Conservation (phyloP, 2,113 vertebrate genomes). For the Odontesthes bonariensis region DNA sequence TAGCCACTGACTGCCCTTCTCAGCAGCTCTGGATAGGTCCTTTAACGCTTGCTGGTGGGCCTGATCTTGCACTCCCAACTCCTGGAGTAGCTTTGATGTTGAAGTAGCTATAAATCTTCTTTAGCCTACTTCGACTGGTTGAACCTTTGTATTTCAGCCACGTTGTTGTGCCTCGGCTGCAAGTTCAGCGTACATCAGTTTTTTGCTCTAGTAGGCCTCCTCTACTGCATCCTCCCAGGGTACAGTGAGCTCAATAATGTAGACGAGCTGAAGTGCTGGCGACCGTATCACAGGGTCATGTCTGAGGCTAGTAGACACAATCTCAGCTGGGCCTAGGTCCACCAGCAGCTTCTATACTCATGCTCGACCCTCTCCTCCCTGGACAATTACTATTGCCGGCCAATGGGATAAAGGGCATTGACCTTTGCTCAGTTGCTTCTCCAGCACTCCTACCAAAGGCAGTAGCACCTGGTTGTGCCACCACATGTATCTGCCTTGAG, state of each 20-base stretch:
- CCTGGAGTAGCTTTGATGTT: not conserved
- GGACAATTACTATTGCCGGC: no score
- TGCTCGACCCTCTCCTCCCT: no score
- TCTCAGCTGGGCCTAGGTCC: not conserved
- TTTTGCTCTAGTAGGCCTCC: not conserved
- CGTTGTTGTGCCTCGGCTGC: not conserved
- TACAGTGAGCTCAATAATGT: slow-evolving; percentile 2
- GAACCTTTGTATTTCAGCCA: not conserved
- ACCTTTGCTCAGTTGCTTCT: no score
- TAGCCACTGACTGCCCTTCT: not conserved
- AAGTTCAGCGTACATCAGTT: not conserved
- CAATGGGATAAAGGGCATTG: no score
- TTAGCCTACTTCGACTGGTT: not conserved
- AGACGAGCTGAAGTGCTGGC: not conserved
- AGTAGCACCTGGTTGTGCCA: no score
- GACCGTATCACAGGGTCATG: not conserved
- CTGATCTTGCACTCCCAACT: not conserved
- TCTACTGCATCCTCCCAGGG: not conserved
- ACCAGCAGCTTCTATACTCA: no score
- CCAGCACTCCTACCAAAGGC: no score
- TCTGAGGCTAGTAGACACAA: not conserved
- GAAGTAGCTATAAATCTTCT: not conserved
- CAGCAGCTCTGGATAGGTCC: not conserved
- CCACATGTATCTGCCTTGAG: no score
- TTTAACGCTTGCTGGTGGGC: not conserved